Base-by-base conservation (phyloP, 2,888 invertebrate genomes). In the Apoda limacodes region DNA sequence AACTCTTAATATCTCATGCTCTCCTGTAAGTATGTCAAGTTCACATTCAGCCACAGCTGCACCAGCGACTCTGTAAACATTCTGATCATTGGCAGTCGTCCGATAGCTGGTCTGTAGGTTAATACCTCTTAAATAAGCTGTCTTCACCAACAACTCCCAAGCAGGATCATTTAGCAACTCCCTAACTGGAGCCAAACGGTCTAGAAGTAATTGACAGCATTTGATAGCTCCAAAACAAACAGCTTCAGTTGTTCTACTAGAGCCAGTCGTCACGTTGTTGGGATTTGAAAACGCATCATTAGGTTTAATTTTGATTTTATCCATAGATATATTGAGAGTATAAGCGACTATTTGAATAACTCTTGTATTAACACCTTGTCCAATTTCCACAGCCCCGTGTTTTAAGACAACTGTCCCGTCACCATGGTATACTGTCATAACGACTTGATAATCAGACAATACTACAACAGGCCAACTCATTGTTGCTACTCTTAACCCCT, bases 351-450 rank as follows among this genome's bases (percentile, higher is more conserved):
- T 83, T 72, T 89, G 89, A 3, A 84, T 83, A 1, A 86, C 83
- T 83, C 86, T 72, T 2, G 90, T 91, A 42, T 91, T 71, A 25
- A 91, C 82, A 6, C 93, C 93, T 71, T 94, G 94, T 0, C 94
- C 94, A 52, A 88, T 85, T 74, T 91, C 90, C 14, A 88, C 72
- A 2, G 89, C 90, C 9, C 88, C 88, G 45, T 91, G 90, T 2
- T 84, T 69, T 5, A 93, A 69, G 1, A 86, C 81, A 1, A 94
- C 88, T 1, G 86, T 84, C 1, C 87, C 91, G 55, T 91, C 90
- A 2, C 83, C 82, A 12, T 86, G 87, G 50, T 86, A 90, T 33
- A 93, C 84, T 1, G 87, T 80, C 9, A 92, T 74, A 11, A 85
- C 70, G 0, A 86, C 84, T 28, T 84, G 75, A 37, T 67, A 86